Conservation (phyloP, 2,113 vertebrate species). For the Corythaixoides concolor region DNA sequence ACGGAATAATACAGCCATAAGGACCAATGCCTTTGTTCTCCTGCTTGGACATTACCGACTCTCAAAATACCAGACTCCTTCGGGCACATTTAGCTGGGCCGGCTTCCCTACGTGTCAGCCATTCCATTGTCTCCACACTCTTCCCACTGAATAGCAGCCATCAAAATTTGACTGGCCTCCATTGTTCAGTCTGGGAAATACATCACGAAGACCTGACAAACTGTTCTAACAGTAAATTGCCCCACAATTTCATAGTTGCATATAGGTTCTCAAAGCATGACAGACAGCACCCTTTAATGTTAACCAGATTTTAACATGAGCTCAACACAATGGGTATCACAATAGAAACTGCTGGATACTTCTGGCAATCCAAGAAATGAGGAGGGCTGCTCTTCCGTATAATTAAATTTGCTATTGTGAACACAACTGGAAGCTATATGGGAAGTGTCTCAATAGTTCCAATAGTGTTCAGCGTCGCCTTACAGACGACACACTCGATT, state of each 20-base stretch:
- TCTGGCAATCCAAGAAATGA: slow-evolving; percentile 19
- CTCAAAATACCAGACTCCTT: slow-evolving; percentile 8
- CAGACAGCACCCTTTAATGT: slow-evolving; percentile 32
- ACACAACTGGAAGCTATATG: slow-evolving; percentile 40
- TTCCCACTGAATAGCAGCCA: slow-evolving; percentile 36
- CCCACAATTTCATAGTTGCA: neutral
- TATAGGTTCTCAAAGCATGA: slow-evolving; percentile 32
- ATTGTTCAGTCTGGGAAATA: slow-evolving; percentile 55
- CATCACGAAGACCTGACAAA: slow-evolving; percentile 40
- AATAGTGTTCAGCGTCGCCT: neutral
- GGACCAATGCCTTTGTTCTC: slow-evolving; percentile 47
- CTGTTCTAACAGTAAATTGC: slow-evolving; percentile 11
- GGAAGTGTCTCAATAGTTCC: slow-evolving; percentile 9
- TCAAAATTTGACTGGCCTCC: neutral
- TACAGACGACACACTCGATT: neutral
- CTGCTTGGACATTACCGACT: neutral
- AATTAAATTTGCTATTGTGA: slow-evolving; percentile 45
- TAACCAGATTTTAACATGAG: slow-evolving; percentile 41
- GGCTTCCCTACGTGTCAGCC: neutral
- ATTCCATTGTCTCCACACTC: slow-evolving; percentile 33
- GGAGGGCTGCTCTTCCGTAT: neutral
- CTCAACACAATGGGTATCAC: slow-evolving; percentile 26
- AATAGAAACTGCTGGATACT: slow-evolving; percentile 42
- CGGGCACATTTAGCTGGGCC: slow-evolving; percentile 24
- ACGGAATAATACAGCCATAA: slow-evolving; percentile 10